Conservation (phyloP, 2,113 vertebrate genomes). For the Apteryx mantelli region DNA sequence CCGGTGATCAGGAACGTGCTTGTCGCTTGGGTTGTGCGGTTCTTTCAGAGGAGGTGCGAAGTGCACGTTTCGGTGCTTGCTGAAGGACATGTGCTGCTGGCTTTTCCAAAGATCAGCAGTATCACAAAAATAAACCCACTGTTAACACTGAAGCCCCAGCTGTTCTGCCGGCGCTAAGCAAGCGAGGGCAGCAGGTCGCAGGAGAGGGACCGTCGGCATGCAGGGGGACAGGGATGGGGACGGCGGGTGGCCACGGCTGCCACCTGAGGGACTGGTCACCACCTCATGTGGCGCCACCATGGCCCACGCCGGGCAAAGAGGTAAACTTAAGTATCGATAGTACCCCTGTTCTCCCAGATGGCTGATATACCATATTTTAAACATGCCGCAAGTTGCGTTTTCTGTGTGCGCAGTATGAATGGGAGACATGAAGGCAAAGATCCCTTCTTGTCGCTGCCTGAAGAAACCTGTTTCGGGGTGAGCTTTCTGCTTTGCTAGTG, state of each 20-base stretch:
- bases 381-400: rapidly evolving
- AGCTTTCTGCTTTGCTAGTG: background rate
- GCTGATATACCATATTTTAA: background rate
- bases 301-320: too few relatives aligned
- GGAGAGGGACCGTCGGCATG: background rate
- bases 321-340: background rate
- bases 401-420: background rate
- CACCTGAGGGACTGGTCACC: background rate
- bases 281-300: background rate
- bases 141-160: background rate
- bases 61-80: rapidly evolving
- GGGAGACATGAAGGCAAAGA: background rate
- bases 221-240: background rate
- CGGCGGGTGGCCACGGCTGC: rapidly evolving
- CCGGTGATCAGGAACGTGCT: background rate
- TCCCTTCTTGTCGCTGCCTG: background rate
- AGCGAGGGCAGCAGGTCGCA: background rate
- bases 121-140: background rate
- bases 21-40: background rate
- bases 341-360: background rate
- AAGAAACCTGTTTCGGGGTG: background rate
- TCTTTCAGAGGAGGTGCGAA: rapidly evolving
- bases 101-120: background rate
- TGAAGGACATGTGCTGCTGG: background rate
- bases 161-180: background rate